Conservation (phyloP, 1,140 invertebrate genomes). For the Cherax destructor region DNA sequence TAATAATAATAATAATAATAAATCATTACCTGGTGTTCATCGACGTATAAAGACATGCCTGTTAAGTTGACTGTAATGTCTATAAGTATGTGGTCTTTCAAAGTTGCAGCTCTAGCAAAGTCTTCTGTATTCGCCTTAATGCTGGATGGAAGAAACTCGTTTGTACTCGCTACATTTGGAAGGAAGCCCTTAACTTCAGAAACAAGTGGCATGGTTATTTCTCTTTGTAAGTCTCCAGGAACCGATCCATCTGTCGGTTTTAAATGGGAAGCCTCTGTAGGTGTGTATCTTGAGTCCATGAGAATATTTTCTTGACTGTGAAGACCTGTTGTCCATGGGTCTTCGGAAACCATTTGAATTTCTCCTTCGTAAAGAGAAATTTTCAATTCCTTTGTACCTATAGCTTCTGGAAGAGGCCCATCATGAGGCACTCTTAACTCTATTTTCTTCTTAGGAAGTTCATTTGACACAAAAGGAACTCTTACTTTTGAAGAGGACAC, state of each 20-base stretch:
- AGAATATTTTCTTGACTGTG: not conserved
- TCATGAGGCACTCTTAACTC: no score
- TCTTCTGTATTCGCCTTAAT: no score
- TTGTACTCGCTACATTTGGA: not conserved
- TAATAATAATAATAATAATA: no score
- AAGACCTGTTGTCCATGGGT: not conserved
- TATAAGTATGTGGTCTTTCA: not conserved
- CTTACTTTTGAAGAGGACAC: no score
- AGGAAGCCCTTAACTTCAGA: not conserved
- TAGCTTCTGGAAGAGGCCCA: not conserved
- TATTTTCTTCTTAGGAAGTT: no score
- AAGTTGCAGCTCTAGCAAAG: not conserved
- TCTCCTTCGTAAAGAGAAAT: not conserved
- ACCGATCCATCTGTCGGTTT: not conserved
- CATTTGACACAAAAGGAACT: no score
- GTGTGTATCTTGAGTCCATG: not conserved
- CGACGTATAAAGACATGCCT: constrained; percentile 26
- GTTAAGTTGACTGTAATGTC: constrained; percentile 39
- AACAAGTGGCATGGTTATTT: not conserved
- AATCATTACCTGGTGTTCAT: constrained; percentile 7
- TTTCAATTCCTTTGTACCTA: no score
- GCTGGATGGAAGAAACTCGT: not conserved
- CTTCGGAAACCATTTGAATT: not conserved
- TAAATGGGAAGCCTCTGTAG: not conserved
- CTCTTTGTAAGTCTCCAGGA: not conserved